Base-by-base conservation (phyloP, 2,888 invertebrate genomes). In the Amitus sp. region DNA sequence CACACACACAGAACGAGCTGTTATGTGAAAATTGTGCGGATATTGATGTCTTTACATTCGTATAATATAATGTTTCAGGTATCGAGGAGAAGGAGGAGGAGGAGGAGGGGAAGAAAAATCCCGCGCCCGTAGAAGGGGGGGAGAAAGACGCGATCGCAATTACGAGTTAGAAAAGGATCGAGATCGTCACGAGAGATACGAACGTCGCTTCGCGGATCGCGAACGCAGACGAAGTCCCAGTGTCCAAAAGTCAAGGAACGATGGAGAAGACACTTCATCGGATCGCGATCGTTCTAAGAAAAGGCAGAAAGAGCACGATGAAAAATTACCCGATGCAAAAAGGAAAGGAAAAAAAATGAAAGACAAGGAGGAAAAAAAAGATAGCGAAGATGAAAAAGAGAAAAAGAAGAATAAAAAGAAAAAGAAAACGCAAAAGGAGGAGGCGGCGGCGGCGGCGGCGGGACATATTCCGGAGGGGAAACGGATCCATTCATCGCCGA, bases 321-420 rank as follows among this genome's bases (percentile, higher is more conserved):
- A 79, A 1, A 77, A 78, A 49, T 62, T 65, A n/a, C 67, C 70
- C 0, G 79, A 78, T 43, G 86, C 83, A 70, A 86, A 85, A 59
- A 82, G 85, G 59, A 84, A 84, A 74, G 86, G 84, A 59, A 86
- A 86, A 72, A 82, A 72, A 53, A 75, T 70, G 39, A 78, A 77
- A 46, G 80, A 80, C 76, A 83, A 82, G 68, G 81, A 82, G 66
- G 86, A 86, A 69, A 85, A 85, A 27, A 85, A 85, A n/a, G 84
- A 84, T 58, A 85, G 85, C 50, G 86, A 86, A 15, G 86, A 86
- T 66, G 86, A 86, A 74, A 87, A 86, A 48, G 86, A 85, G 69
- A 84, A 84, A 52, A 80, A 82, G 68, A 80, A 78, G 65, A 76
- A 70, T 71, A 77, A 72, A 71, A 79, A 78, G 56, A 75, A 75